Conservation (phyloP, 2,113 vertebrate species). For the Crotalus tigris region DNA sequence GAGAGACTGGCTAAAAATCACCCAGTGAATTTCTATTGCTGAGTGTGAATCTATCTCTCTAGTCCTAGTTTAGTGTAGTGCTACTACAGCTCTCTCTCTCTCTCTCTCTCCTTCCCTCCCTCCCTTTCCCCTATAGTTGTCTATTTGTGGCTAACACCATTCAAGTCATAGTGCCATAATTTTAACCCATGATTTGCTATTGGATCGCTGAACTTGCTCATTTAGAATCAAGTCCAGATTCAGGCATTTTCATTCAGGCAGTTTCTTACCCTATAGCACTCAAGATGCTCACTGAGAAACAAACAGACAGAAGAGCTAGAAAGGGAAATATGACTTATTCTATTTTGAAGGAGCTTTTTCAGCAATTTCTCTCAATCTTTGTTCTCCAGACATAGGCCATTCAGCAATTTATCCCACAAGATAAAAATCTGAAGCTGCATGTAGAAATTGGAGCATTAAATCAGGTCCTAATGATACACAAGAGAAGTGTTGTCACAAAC, state of each 20-base stretch:
- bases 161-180: not conserved
- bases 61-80: not conserved
- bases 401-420: not conserved
- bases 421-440: not conserved
- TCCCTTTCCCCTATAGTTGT: not conserved
- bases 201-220: not conserved
- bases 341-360: not conserved
- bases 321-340: not conserved
- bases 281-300: not conserved
- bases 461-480: not conserved
- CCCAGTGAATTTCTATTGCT: not conserved
- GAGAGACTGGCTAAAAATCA: not conserved
- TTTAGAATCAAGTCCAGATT: not conserved
- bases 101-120: not conserved
- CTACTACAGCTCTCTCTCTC: not conserved
- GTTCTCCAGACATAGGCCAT: not conserved
- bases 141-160: not conserved
- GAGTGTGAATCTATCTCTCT: not conserved
- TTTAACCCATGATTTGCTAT: not conserved
- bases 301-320: not conserved
- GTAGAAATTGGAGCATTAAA: not conserved
- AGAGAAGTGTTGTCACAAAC: not conserved
- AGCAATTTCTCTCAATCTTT: not conserved
- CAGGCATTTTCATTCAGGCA: not conserved
- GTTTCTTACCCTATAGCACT: not conserved